phyloP scores from a whole-genome alignment of 2,113 vertebrate species.

The Setophaga coronata region DNA sequence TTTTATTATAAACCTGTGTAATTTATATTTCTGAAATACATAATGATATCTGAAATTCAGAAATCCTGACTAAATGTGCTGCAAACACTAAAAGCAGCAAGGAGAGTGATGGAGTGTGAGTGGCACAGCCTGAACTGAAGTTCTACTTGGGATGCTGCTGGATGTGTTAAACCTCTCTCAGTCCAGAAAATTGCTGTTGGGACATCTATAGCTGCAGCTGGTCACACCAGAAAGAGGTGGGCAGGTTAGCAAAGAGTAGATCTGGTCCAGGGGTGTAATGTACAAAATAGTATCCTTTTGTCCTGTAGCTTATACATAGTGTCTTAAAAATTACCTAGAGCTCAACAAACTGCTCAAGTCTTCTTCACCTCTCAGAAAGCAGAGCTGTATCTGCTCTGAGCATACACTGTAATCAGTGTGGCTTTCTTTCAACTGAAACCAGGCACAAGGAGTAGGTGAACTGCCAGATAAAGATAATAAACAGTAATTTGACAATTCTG shows the following conservation, averaged over 20 bases:
- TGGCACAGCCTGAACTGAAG: constrained; percentile 14
- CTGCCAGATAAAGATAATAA: not conserved
- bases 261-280: not conserved
- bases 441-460: not conserved
- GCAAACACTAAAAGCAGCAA: not conserved
- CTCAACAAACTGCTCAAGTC: not conserved
- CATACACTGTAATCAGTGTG: not conserved
- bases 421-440: not conserved
- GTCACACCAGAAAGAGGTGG: not conserved
- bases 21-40: not conserved
- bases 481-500: not conserved
- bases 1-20: not conserved
- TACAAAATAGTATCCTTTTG: not conserved
- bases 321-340: not conserved
- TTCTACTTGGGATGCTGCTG: not conserved
- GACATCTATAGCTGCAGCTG: not conserved
- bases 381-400: not conserved
- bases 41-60: not conserved
- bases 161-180: not conserved
- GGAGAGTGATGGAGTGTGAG: not conserved
- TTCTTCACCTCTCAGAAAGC: not conserved
- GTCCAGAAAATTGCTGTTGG: not conserved
- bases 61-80: constrained; percentile 5
- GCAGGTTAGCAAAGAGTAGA: not conserved
- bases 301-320: not conserved